Base-by-base conservation (phyloP, 2,888 invertebrate species). In the Pecten maximus region DNA sequence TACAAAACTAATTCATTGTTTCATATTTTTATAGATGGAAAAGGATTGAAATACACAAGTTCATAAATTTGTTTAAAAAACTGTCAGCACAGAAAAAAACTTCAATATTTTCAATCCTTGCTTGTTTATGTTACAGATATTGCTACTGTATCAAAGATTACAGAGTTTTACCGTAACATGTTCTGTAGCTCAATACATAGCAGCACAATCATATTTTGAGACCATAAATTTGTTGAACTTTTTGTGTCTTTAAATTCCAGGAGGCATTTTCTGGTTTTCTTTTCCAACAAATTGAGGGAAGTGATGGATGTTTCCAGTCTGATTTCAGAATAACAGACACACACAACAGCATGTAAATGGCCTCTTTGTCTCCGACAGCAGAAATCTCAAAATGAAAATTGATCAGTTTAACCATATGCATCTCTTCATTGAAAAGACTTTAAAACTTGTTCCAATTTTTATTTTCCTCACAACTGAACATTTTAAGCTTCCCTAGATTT, bases 361-460 rank as follows among this genome's bases (percentile, higher is more conserved):
- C 60, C 60, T 60, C 28, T 60, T n/a, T 60, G 60, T n/a, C 60
- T 60, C 60, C 2, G 23, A 35, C 74, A 74, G 74, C 6, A 74
- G 35, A 74, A 74, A 74, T 35, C 74, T 2, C 35, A 74, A 74
- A 44, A 74, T 28, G 74, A 74, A 35, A 74, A 74, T 74, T 74
- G 35, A 74, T 74, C 35, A 74, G 74, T 74, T 74, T 15, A 74
- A 74, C 74, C 74, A 74, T 35, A 74, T 74, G 74, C 74, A 74
- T 28, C 35, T 74, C 23, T 74, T 74, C 74, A 74, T 74, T 74
- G 28, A 28, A 35, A 74, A 54, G 0, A 10, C 28, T 74, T 74
- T 35, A 6, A 74, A 35, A 28, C 23, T 28, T 35, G 2, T 54
- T 74, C 35, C 28, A 74, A 35, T 28, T 74, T 74, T 28, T 16